Conservation (phyloP, 2,113 vertebrate genomes). For the Callipepla squamata region DNA sequence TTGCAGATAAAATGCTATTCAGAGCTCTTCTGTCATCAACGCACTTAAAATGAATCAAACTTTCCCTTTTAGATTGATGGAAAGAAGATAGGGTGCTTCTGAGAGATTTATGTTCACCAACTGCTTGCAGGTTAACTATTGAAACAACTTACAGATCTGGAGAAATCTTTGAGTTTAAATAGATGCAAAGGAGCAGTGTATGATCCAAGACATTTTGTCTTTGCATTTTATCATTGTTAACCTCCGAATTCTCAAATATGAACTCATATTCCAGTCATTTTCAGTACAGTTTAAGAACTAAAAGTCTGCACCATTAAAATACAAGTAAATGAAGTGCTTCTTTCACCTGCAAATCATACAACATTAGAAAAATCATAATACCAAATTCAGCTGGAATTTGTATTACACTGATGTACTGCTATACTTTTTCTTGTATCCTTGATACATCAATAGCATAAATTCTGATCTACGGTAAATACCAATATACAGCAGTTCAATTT, state of each 20-base stretch:
- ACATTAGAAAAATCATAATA: neutral
- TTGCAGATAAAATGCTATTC: slow-evolving; percentile 51
- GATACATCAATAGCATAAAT: slow-evolving; percentile 7
- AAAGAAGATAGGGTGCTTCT: slow-evolving; percentile 5
- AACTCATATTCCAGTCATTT: neutral
- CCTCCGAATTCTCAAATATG: neutral
- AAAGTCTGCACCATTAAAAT: neutral
- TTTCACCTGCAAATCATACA: neutral
- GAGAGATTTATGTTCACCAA: neutral
- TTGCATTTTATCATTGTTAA: neutral
- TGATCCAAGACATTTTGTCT: neutral
- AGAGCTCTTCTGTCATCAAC: slow-evolving; percentile 41
- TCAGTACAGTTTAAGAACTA: neutral
- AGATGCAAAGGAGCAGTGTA: neutral
- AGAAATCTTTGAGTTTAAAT: slow-evolving; percentile 17
- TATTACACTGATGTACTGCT: neutral
- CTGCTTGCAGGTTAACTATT: neutral
- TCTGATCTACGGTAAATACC: neutral
- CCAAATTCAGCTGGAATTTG: neutral
- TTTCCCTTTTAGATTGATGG: slow-evolving; percentile 44
- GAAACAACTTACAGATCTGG: neutral
- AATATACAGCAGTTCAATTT: neutral
- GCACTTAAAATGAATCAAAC: slow-evolving; percentile 26
- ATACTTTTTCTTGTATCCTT: slow-evolving; percentile 4
- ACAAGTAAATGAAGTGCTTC: neutral